These are phyloP conservation scores for Perizoma affinitatum DNA, from an alignment of 2,888 invertebrate genomes.

Conservation along the genomic window DNA sequence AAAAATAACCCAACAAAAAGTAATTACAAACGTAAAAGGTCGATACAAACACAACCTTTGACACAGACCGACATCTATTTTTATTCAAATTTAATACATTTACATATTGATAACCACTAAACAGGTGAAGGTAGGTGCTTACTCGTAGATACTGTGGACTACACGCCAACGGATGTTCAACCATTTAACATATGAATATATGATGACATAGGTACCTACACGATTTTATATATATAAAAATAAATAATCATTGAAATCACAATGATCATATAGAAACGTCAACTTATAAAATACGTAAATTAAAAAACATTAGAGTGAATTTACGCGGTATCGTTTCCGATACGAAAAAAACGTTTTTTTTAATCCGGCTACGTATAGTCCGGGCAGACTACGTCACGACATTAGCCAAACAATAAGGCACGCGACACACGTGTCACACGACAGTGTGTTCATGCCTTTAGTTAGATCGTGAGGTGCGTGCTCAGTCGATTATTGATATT, in stretches of 20 bases:
- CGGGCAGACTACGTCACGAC: conserved; percentile 27
- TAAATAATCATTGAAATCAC: no score
- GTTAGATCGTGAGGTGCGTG: conserved; percentile 65
- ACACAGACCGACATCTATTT: conserved; percentile 43
- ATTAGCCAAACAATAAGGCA: conserved; percentile 53
- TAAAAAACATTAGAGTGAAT: no score
- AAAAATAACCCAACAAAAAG: conserved; percentile 17
- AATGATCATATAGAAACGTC: no score
- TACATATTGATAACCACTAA: conserved; percentile 48
- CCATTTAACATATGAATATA: no score
- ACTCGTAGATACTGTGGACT: conserved; percentile 2
- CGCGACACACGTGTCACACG: conserved; percentile 65
- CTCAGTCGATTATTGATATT: conserved; percentile 43
- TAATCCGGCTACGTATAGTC: conserved; percentile 19
- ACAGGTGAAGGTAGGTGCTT: conserved; percentile 6
- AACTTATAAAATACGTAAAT: no score
- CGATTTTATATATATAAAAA: no score
- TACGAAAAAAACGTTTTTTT: not conserved
- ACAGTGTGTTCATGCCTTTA: conserved; percentile 62
- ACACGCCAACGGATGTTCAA: conserved; percentile 11
- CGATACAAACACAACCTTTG: conserved; percentile 40
- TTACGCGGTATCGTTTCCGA: no score
- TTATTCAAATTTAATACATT: conserved; percentile 51
- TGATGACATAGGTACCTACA: no score
- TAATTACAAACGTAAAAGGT: conserved; percentile 25